These are phyloP conservation scores for Drosophila serrata DNA, from an alignment of 1,140 invertebrate species.

Conservation along the genomic window DNA sequence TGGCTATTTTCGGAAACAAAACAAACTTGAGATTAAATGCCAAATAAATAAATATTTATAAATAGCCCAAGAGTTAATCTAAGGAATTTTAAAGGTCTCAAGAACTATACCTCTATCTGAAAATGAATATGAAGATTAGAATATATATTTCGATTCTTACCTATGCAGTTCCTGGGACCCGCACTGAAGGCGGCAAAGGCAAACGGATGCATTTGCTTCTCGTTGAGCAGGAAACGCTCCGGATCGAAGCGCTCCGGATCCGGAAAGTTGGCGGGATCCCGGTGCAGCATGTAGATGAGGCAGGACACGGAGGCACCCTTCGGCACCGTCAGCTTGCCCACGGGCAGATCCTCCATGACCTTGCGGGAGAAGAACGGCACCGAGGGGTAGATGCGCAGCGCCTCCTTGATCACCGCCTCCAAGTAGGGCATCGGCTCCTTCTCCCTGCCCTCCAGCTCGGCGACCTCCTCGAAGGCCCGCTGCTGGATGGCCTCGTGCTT, in stretches of 20 bases:
- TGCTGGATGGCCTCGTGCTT: slow-evolving; percentile 88
- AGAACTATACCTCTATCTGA: no score
- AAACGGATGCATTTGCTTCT: slow-evolving; percentile 86
- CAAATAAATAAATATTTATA: not conserved
- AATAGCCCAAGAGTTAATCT: not conserved
- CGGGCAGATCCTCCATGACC: slow-evolving; percentile 86
- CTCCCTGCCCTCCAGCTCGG: slow-evolving; percentile 85
- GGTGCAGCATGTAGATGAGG: slow-evolving; percentile 87
- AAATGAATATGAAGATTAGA: no score
- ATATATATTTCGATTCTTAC: slow-evolving; percentile 81
- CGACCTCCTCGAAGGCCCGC: slow-evolving; percentile 88
- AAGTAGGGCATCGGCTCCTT: slow-evolving; percentile 88
- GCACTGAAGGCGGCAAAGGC: slow-evolving; percentile 89
- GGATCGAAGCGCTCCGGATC: slow-evolving; percentile 90
- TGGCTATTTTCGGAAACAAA: slow-evolving; percentile 13
- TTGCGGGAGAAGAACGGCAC: slow-evolving; percentile 89
- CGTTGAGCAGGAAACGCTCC: slow-evolving; percentile 88
- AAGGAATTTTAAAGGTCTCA: not conserved
- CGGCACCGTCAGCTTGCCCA: slow-evolving; percentile 85
- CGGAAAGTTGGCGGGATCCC: slow-evolving; percentile 87
- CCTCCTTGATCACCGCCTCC: slow-evolving; percentile 89
- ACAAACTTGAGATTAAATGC: not conserved
- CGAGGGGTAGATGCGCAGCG: slow-evolving; percentile 88
- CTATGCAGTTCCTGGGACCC: slow-evolving; percentile 90
- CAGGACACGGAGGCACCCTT: slow-evolving; percentile 86